Conservation (phyloP, 2,888 invertebrate species). For the Formica aserva region DNA sequence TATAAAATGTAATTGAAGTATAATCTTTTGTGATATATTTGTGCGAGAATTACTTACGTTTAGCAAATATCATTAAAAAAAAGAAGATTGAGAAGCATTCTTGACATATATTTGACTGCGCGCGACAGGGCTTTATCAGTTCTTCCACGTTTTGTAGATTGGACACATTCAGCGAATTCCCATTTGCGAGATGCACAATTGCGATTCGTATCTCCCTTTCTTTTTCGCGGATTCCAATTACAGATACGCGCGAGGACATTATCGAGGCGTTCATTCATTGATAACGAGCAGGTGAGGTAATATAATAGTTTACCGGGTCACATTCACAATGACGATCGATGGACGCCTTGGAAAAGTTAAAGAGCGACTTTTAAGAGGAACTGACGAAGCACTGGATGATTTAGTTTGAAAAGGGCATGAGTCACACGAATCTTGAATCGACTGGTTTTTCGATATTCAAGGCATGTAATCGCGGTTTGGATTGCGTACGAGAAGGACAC, state of each 20-base stretch:
- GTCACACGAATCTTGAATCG: conserved; percentile 16
- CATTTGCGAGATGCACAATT: conserved; percentile 44
- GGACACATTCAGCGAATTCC: conserved; percentile 38
- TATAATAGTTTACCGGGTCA: conserved; percentile 41
- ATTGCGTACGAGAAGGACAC: conserved; percentile 9
- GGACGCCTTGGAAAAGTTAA: conserved; percentile 7
- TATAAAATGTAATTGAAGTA: background rate
- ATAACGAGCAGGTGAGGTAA: conserved; percentile 25
- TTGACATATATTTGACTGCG: background rate
- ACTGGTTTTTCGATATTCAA: conserved; percentile 20
- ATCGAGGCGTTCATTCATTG: conserved; percentile 40
- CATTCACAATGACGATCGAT: conserved; percentile 25
- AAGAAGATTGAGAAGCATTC: background rate
- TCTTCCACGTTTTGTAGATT: conserved; percentile 2
- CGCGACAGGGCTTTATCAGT: background rate
- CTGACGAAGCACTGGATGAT: background rate
- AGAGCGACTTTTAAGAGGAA: conserved; percentile 2
- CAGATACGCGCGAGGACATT: conserved; percentile 42
- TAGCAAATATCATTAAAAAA: background rate
- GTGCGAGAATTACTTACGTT: background rate
- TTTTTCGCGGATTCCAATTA: conserved; percentile 39
- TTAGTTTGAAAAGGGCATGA: conserved; percentile 24
- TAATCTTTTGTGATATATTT: background rate
- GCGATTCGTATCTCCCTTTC: conserved; percentile 20
- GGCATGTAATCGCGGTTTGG: background rate